Conservation (phyloP, 1,140 invertebrate genomes). For the Epicauta chinensis region DNA sequence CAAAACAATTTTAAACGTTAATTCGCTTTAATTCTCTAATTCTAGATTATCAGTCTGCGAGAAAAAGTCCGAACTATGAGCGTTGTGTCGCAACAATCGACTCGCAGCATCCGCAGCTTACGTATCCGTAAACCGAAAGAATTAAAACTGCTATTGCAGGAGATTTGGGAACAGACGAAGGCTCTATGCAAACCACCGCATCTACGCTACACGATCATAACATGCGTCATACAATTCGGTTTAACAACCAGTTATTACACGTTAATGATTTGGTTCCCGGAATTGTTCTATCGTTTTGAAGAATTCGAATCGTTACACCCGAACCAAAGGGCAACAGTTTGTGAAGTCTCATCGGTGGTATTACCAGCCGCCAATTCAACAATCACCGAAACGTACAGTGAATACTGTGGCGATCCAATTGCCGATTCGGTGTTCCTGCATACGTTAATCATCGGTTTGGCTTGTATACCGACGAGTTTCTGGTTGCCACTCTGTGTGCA, state of each 20-base stretch:
- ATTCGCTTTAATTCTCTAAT: background rate
- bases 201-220: slow-evolving; percentile 62
- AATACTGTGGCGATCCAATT: slow-evolving; percentile 53
- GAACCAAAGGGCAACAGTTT: slow-evolving; percentile 58
- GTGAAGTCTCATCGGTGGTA: slow-evolving; percentile 59
- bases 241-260: slow-evolving; percentile 75
- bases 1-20: too few relatives aligned
- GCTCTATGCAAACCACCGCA: slow-evolving; percentile 61
- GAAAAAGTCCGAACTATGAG: slow-evolving; percentile 60
- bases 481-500: slow-evolving; percentile 66
- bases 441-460: slow-evolving; percentile 64
- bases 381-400: slow-evolving; percentile 30
- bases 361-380: slow-evolving; percentile 29
- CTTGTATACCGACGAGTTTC: slow-evolving; percentile 66
- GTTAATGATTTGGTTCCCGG: slow-evolving; percentile 78
- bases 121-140: slow-evolving; percentile 61
- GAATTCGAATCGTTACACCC: slow-evolving; percentile 59
- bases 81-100: slow-evolving; percentile 50
- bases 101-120: slow-evolving; percentile 51
- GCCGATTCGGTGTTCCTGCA: slow-evolving; percentile 61
- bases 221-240: slow-evolving; percentile 67
- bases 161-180: slow-evolving; percentile 62
- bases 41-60: slow-evolving; percentile 57
- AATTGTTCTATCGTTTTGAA: slow-evolving; percentile 69
- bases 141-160: slow-evolving; percentile 54